Conservation (phyloP, 2,888 invertebrate species). For the Microctonus aethiopoides region DNA sequence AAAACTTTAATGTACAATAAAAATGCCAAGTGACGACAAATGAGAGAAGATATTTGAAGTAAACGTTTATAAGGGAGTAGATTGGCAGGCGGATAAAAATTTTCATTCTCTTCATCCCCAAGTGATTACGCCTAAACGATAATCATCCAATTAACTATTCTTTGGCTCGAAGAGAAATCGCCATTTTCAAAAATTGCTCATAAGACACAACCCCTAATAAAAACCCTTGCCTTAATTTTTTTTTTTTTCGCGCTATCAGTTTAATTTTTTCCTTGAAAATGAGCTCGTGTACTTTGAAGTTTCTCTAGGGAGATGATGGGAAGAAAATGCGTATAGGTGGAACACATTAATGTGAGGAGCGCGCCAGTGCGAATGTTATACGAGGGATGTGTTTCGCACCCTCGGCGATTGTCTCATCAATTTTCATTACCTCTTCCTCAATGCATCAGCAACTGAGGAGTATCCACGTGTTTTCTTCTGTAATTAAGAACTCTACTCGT, state of each 20-base stretch:
- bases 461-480: slow-evolving; percentile 58
- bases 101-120: slow-evolving; percentile 40
- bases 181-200: slow-evolving; percentile 33
- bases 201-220: slow-evolving; percentile 24
- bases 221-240: slow-evolving; percentile 26
- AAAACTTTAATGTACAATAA: slow-evolving; percentile 8
- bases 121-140: slow-evolving; percentile 45
- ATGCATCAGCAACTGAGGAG: slow-evolving; percentile 9
- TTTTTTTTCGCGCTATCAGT: slow-evolving; percentile 16
- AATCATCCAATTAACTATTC: slow-evolving; percentile 50
- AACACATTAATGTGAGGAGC: slow-evolving; percentile 18
- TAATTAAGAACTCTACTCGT: slow-evolving; percentile 56
- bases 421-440: slow-evolving; percentile 59
- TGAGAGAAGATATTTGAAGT: slow-evolving; percentile 8
- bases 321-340: not conserved
- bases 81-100: slow-evolving; percentile 41
- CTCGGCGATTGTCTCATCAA: slow-evolving; percentile 63
- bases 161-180: slow-evolving; percentile 33
- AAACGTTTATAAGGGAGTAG: not conserved
- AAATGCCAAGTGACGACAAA: slow-evolving; percentile 10
- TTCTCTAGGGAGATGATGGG: slow-evolving; percentile 25
- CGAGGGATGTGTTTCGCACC: slow-evolving; percentile 8
- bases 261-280: slow-evolving; percentile 21
- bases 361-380: slow-evolving; percentile 5
- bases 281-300: slow-evolving; percentile 18